Conservation (phyloP, 2,797 vertebrate genomes). For the Neosilurus hyrtlii region DNA sequence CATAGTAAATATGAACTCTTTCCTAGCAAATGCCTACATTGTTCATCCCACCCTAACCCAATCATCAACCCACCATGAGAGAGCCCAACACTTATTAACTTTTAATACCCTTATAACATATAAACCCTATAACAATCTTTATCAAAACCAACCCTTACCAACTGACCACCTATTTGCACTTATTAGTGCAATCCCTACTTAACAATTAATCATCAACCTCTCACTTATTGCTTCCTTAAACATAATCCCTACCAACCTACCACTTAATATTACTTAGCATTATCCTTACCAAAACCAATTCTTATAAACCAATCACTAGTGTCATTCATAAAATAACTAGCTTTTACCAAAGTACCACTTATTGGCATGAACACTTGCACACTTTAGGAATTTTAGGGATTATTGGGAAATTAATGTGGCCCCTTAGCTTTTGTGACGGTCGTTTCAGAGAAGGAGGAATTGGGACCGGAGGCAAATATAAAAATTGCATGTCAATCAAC, state of each 20-base stretch:
- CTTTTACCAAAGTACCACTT: background rate
- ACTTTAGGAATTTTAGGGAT: too few species aligned
- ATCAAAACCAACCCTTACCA: background rate
- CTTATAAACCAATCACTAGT: background rate
- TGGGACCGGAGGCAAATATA: too few species aligned
- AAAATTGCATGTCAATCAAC: too few species aligned
- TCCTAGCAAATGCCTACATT: too few species aligned
- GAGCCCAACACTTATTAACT: background rate
- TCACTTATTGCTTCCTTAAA: too few species aligned
- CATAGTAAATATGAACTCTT: background rate
- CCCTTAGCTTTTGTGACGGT: too few species aligned
- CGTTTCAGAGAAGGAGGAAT: too few species aligned
- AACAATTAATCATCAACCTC: too few species aligned
- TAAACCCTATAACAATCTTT: background rate
- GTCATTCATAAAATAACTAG: background rate
- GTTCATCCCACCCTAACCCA: constrained; percentile 4
- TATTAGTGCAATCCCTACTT: background rate
- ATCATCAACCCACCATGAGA: background rate
- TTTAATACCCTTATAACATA: background rate
- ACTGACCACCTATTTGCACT: background rate
- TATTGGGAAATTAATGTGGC: too few species aligned
- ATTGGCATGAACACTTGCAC: background rate
- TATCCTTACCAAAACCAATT: background rate
- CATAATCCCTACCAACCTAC: background rate
- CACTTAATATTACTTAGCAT: background rate